Base-by-base conservation (phyloP, 2,797 vertebrate genomes). In the Clarias platycephalus region DNA sequence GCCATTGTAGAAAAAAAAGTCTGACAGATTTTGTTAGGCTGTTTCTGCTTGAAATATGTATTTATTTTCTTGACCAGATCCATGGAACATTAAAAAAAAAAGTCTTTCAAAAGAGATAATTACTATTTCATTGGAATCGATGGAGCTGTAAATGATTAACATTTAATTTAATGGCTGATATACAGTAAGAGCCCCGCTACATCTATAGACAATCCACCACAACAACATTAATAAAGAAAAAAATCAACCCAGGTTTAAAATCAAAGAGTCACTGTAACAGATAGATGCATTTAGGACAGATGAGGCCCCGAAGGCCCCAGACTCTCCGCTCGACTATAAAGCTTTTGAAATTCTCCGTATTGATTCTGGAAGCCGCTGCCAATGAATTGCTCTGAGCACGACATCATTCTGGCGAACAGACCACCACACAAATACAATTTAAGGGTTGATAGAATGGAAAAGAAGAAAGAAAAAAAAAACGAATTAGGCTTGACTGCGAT, bases 371-470 rank as follows among this genome's bases (percentile, higher is more conserved):
- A 76, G 68, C 68, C 53, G 26, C n/a, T 40, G 55, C 44, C 49
- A 83, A 60, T 79, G 34, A 86, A 60, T 83, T 26, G n/a, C 75
- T 53, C 63, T 18, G 70, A 71, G 70, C 57, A 74, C 6, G 80
- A 81, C 63, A 78, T 82, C 80, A 70, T 67, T 58, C 67, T 88
- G 85, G 64, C 85, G 86, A 81, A 57, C 40, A 31, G 81, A 85
- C 62, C 82, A 64, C 55, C 79, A 28, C 82, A 67, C 15, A 85
- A 88, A 88, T 84, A 85, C 64, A 81, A 87, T 87, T 88, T 84
- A 88, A 83, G 64, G 10, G 57, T 24, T 64, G 44, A 87, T 72
- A 82, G 81, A 87, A 85, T 67, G 74, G 80, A 87, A 82, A 78
- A 68, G 80, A 88, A 82, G 74, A 84, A 53, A 53, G n/a, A 53